phyloP scores from a whole-genome alignment of 2,888 invertebrate genomes.

The Tenthredo amoena region DNA sequence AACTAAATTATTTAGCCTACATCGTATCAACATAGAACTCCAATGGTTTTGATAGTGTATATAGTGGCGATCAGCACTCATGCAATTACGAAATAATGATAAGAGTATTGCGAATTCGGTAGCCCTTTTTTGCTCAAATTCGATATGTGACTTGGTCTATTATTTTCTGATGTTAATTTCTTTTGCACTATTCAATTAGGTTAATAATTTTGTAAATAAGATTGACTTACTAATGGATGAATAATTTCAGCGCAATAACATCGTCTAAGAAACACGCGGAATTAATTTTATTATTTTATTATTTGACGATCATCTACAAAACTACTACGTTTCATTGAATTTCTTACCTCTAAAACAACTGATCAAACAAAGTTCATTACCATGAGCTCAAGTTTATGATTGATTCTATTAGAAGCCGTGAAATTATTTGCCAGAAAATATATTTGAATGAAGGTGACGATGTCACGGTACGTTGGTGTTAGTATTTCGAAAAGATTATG shows the following conservation, averaged over 20 bases:
- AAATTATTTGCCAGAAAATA: no score
- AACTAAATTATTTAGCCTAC: conserved; percentile 30
- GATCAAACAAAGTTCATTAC: conserved; percentile 31
- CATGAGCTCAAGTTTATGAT: background rate
- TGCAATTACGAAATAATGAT: background rate
- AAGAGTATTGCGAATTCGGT: background rate
- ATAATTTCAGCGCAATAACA: background rate
- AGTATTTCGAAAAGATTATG: background rate
- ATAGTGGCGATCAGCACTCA: background rate
- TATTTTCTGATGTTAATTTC: background rate
- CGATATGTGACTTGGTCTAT: background rate
- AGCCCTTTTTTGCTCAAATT: background rate
- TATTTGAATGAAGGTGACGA: background rate
- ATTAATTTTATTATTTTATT: background rate
- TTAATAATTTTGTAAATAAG: background rate
- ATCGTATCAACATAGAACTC: background rate
- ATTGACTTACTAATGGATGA: background rate
- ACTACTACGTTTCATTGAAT: background rate
- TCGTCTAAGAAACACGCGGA: background rate
- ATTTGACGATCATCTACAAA: background rate
- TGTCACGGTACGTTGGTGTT: background rate
- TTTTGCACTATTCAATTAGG: background rate
- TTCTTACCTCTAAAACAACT: background rate
- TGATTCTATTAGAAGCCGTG: background rate
- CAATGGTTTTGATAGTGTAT: background rate